Evolutionary conservation across 1,140 invertebrate genomes (phyloP).

Genomic region (Papilio xuthus): DNA sequence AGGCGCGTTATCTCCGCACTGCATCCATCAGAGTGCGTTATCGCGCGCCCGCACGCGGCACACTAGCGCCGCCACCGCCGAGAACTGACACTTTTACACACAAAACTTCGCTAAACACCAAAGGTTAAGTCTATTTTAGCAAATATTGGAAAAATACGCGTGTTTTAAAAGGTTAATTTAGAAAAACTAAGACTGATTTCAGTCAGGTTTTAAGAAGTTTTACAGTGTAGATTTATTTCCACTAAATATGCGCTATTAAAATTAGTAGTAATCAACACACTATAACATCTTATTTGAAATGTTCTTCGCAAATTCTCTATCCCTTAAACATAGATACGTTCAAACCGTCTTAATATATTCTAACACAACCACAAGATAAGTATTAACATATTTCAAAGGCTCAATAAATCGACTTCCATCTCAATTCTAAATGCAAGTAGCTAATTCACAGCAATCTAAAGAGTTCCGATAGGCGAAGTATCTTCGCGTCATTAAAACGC

Average conservation of each 20-base stretch:
- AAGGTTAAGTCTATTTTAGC: constrained; percentile 27
- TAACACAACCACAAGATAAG: not conserved
- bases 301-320: not conserved
- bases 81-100: constrained; percentile 44
- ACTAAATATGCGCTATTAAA: no score
- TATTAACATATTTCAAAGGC: not conserved
- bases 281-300: not conserved
- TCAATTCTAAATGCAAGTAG: constrained; percentile 7
- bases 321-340: not conserved
- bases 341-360: not conserved
- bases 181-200: no score
- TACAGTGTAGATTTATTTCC: no score
- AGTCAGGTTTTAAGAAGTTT: no score
- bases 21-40: constrained; percentile 57
- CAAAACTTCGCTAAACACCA: constrained; percentile 38
- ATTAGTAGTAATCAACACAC: no score
- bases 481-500: constrained; percentile 36
- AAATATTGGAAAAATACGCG: not conserved
- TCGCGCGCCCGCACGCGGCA: constrained; percentile 44
- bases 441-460: constrained; percentile 1
- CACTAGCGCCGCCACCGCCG: constrained; percentile 18
- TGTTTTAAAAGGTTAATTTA: no score
- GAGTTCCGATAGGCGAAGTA: constrained; percentile 13
- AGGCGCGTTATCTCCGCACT: constrained; percentile 50
- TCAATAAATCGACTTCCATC: not conserved